These are phyloP conservation scores for Epinephelus lanceolatus DNA, from an alignment of 2,113 vertebrate genomes.

Conservation along the genomic window DNA sequence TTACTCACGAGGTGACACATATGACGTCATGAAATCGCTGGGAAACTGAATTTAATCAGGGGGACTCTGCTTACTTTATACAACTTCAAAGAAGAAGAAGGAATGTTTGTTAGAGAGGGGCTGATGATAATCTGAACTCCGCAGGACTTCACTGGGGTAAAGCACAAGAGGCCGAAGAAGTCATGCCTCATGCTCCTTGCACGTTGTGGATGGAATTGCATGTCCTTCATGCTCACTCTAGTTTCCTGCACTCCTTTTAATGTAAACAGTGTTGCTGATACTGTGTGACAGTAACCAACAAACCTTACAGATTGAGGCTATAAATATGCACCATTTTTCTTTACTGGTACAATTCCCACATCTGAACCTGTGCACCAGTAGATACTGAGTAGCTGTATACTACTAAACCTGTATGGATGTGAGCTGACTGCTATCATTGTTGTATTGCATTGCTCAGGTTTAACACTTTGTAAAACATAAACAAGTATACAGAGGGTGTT, in stretches of 20 bases:
- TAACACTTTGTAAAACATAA: too few species aligned
- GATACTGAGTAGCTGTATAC: too few species aligned
- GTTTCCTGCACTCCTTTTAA: constrained; percentile 1
- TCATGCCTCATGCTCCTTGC: constrained; percentile 14
- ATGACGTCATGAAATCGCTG: constrained; percentile 44
- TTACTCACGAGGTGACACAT: constrained; percentile 27
- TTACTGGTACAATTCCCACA: too few species aligned
- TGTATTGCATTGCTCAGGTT: too few species aligned
- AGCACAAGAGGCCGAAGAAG: constrained; percentile 49
- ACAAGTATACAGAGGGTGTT: too few species aligned
- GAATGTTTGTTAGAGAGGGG: constrained; percentile 41
- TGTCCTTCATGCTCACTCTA: constrained; percentile 13
- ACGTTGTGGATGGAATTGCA: constrained; percentile 44
- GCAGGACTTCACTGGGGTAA: constrained; percentile 36
- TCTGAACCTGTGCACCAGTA: too few species aligned
- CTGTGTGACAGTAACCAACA: neutral
- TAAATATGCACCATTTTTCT: neutral
- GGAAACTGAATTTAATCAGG: constrained; percentile 45
- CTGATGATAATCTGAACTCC: constrained; percentile 68
- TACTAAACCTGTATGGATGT: too few species aligned
- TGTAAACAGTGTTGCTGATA: constrained; percentile 14
- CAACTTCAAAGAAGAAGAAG: constrained; percentile 45
- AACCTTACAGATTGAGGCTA: neutral
- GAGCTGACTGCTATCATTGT: too few species aligned
- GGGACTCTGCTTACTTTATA: constrained; percentile 30